A percentile compares a stretch with the other conserved stretches of the same genome.
Conservation (phyloP, 2,888 invertebrate genomes). For the Chironomus riparius region DNA sequence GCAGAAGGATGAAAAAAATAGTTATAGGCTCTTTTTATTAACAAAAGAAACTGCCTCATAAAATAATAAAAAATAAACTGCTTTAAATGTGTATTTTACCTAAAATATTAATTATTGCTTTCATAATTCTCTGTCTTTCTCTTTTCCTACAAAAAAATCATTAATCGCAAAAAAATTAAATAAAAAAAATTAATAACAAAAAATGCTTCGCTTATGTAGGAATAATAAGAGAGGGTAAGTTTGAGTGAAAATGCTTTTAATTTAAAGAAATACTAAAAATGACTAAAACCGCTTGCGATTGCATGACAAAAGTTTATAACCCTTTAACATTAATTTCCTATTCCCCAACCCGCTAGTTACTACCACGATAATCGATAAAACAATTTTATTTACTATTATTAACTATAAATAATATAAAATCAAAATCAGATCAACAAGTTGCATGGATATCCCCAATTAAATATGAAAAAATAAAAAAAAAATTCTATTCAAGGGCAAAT, state of each 20-base stretch:
- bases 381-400: neutral
- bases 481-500: neutral
- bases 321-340: neutral
- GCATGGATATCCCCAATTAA: neutral
- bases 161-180: slow-evolving; percentile 15
- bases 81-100: neutral
- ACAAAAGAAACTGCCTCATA: no score
- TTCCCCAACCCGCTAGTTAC: neutral
- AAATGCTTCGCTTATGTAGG: slow-evolving; percentile 26
- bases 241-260: slow-evolving; percentile 3
- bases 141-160: neutral
- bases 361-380: slow-evolving; percentile 1
- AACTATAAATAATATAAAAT: neutral
- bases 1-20: no score
- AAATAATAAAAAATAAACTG: neutral
- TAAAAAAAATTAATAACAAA: neutral
- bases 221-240: slow-evolving; percentile 26
- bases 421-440: slow-evolving; percentile 16
- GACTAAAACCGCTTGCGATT: slow-evolving; percentile 8
- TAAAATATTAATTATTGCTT: neutral
- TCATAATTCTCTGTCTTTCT: slow-evolving; percentile 1
- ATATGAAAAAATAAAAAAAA: neutral
- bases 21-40: no score
- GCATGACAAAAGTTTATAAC: slow-evolving; percentile 12
- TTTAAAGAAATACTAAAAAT: neutral